Base-by-base conservation (phyloP, 2,113 vertebrate genomes). In the Axis porcinus region DNA sequence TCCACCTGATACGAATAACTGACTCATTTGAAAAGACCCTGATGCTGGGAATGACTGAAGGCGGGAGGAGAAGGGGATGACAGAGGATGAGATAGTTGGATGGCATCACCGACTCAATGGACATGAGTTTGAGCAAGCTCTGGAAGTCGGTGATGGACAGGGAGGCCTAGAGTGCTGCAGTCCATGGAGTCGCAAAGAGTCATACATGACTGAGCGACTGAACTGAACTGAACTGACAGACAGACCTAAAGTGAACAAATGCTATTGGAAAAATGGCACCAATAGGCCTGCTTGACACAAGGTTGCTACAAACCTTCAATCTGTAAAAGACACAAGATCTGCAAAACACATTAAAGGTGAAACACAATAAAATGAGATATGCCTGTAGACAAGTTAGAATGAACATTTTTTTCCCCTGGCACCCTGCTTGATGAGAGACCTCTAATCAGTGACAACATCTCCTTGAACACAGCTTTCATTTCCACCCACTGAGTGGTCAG, bases 371-470 rank as follows among this genome's bases (percentile, higher is more conserved):
- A 50, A 47, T 47, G 76, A 50, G 76, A 50, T 79, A 30, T 50
- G 15, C 15, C 8, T 14, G 17, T 86, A 9, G 83, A 93, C 90
- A 89, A 95, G 83, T 93, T 30, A 79, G 88, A 90, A 82, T 64
- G 17, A 83, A 94, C 58, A 27, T n/a, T n/a, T 55, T 55, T 50
- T 86, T 92, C n/a, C 16, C 45, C 67, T 55, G 21, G 57, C 50
- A 95, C 82, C 78, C 92, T 94, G n/a, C 36, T 91, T 82, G 23
- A 94, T 55, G 78, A 57, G 36, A 96, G 12, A 82, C 57, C 87
- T 70, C 50, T 52, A 85, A 86, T 45, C 12, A 28, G 25, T 85
- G 74, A 27, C n/a, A 85, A 84, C 93, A 96, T 58, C 43, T n/a
- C 84, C 33, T 30, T 21, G n/a, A 87, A 55, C 70, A 6, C 76